Evolutionary conservation across 2,797 vertebrate genomes (phyloP), one percentile per base, ranked within the genome.

Genomic region (Vespertilio murinus): DNA sequence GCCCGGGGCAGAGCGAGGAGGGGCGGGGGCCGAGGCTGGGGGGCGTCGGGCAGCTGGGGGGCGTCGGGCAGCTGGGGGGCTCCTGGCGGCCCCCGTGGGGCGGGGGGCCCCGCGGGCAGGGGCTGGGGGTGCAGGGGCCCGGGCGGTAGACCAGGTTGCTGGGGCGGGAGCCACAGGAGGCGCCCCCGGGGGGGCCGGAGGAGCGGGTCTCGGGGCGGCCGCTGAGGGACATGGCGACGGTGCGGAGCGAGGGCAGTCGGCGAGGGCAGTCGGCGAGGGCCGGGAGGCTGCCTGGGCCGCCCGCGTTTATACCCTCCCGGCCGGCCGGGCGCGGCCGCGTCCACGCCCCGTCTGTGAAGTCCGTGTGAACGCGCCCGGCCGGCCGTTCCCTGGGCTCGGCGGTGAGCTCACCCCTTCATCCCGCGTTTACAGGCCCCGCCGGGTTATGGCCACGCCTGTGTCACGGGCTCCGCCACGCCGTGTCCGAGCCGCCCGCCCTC

Each of bases 371-470:
- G 40, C 35, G 18, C 25, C 38, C 40, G 64, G 59, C 61, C 69
- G 81, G 64, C 88, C 74, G 49, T 73, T 45, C 49, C 77, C 75
- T 54, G 38, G 4, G 88, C 69, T 90, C 85, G 74, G 64, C 33
- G 90, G 18, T 87, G 78, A 73, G 35, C 74, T 33, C 59, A 47
- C 11, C 47, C 64, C 82, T 95, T 95, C 71, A 88, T 90, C 69
- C 91, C 82, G 22, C 5, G 11, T 74, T 93, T 88, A 82, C 67
- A n/a, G n/a, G n/a, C n/a, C n/a, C n/a, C n/a, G n/a, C n/a, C n/a
- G n/a, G n/a, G n/a, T n/a, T n/a, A n/a, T n/a, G n/a, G n/a, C n/a
- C n/a, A n/a, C n/a, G n/a, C n/a, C n/a, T n/a, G n/a, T n/a, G n/a
- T n/a, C n/a, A n/a, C n/a, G n/a, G n/a, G n/a, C 42, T 42, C 38